Conservation (phyloP, 2,113 vertebrate species). For the Eubucco bourcierii region DNA sequence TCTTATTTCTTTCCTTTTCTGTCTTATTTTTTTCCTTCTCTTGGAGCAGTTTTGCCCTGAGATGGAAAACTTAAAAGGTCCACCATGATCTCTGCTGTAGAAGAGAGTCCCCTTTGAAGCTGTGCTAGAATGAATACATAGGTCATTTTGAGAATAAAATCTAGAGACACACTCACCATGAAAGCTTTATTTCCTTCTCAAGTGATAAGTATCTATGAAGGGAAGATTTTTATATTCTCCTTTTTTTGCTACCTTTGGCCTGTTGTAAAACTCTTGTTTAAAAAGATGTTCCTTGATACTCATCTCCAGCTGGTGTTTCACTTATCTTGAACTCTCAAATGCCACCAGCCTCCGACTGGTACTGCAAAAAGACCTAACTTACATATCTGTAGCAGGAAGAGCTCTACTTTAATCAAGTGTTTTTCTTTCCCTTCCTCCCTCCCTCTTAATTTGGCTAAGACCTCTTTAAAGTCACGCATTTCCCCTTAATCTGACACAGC, state of each 20-base stretch:
- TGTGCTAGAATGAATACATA: not conserved
- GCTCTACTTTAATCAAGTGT: not conserved
- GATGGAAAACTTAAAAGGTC: constrained; percentile 15
- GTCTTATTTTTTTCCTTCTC: not conserved
- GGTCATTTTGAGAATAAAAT: constrained; percentile 13
- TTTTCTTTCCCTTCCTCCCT: not conserved
- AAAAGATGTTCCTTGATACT: constrained; percentile 24
- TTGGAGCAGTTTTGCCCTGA: not conserved
- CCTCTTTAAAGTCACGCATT: not conserved
- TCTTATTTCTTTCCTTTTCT: not conserved
- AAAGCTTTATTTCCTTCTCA: constrained; percentile 28
- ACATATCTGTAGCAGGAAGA: not conserved
- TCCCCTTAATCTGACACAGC: not conserved
- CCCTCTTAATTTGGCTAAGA: not conserved
- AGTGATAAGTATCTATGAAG: constrained; percentile 1
- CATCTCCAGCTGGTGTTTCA: constrained; percentile 39
- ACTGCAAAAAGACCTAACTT: constrained; percentile 13
- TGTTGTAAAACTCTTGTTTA: not conserved
- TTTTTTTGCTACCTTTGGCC: not conserved
- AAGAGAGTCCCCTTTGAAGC: constrained; percentile 41
- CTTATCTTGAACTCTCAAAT: constrained; percentile 39
- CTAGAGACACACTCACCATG: not conserved
- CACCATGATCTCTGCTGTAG: not conserved
- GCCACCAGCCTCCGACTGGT: not conserved
- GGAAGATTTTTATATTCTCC: not conserved